Conservation (phyloP, 2,113 vertebrate species). For the Vulpes ferrilata region DNA sequence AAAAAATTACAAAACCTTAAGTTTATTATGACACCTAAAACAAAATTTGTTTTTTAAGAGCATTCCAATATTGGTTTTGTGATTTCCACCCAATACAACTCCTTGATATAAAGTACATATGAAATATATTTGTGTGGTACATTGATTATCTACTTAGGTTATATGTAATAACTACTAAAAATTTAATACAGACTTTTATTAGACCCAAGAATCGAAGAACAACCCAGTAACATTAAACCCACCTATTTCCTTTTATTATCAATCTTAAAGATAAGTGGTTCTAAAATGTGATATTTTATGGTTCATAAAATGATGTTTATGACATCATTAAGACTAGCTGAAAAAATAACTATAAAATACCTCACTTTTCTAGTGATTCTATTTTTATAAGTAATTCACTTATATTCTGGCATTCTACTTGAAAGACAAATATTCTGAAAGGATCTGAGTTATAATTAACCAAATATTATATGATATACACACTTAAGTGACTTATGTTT, state of each 20-base stretch:
- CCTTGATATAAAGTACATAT: neutral
- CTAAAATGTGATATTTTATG: conserved; percentile 64
- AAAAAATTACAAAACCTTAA: conserved; percentile 33
- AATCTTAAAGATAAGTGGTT: conserved; percentile 54
- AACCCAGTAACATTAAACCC: conserved; percentile 64
- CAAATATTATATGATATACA: conserved; percentile 81
- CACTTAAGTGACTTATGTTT: conserved; percentile 85
- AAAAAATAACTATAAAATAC: neutral
- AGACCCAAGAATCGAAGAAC: neutral
- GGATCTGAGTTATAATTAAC: conserved; percentile 67
- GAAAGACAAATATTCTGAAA: conserved; percentile 70
- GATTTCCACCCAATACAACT: conserved; percentile 25
- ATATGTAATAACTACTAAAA: conserved; percentile 56
- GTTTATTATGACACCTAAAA: conserved; percentile 45
- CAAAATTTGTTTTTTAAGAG: neutral
- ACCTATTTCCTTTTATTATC: conserved; percentile 58
- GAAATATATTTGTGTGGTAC: neutral
- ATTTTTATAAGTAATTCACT: conserved; percentile 66
- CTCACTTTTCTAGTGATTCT: conserved; percentile 44
- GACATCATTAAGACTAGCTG: conserved; percentile 33
- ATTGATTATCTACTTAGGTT: neutral
- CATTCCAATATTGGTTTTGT: conserved; percentile 11
- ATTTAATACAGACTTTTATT: conserved; percentile 55
- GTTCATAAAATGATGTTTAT: conserved; percentile 54
- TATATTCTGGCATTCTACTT: conserved; percentile 69